Base-by-base conservation (phyloP, 2,113 vertebrate genomes). In the Crotalus tigris region DNA sequence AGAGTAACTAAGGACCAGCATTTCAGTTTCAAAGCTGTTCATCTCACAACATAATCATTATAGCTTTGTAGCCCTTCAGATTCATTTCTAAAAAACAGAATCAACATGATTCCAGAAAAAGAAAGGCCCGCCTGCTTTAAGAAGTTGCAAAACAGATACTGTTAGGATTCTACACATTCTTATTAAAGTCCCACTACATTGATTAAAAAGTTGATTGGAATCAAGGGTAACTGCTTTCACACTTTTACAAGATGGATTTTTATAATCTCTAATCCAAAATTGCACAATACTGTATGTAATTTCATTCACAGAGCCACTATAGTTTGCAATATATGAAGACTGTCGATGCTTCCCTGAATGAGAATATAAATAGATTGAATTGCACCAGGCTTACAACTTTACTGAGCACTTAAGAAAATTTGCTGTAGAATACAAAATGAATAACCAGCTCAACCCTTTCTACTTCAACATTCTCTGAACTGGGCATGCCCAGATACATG, bases 1-100 rank as follows among this genome's bases (percentile, higher is more conserved):
- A 87, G 86, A 95, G 95, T 94, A 95, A 69, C 15, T 94, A 93
- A 0, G 44, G 88, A 19, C 93, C 93, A 96, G 87, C 88, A 57
- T 59, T 17, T 93, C 92, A n/a, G 17, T 51, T 88, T 69, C 87
- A 24, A 11, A 75, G 85, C 53, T n/a, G 33, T 91, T 91, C 91
- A 51, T 0, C 86, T 86, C 85, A 88, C 21, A 44, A 13, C 24
- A 49, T 61, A 87, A 51, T 69, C 3, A 15, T 69, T 15, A 33
- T n/a, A 69, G 29, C 10, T 17, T 2, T 87, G 85, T 24, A 92
- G 44, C 46, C 49, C n/a, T 23, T 92, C 85, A 92, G 85, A 23
- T 87, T 58, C 15, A 1, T 10, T 19, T 29, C 39, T 69, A 5
- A 69, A 69, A 69, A 69, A 29, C 2, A 59, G 26, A 26, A 64